Conservation (phyloP, 2,888 invertebrate species). For the Hypsopygia costalis region DNA sequence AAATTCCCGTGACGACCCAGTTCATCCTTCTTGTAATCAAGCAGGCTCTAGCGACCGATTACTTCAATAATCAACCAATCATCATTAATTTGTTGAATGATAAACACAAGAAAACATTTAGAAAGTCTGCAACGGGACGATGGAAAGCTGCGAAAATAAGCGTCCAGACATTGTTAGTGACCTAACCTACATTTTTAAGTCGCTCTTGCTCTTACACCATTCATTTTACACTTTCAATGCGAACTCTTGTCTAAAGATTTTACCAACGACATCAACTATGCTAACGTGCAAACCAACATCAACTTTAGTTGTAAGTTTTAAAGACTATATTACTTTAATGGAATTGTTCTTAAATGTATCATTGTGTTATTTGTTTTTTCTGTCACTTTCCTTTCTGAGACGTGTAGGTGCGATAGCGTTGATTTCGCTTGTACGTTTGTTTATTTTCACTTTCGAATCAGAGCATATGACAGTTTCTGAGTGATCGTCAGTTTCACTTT, state of each 20-base stretch:
- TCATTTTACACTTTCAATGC: slow-evolving; percentile 40
- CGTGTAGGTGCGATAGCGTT: slow-evolving; percentile 17
- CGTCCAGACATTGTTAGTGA: neutral
- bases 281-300: too few species aligned
- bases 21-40: too few species aligned
- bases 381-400: slow-evolving; percentile 23
- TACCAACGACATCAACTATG: too few species aligned
- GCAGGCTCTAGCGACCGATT: too few species aligned
- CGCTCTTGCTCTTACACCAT: slow-evolving; percentile 37
- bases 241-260: neutral
- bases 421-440: slow-evolving; percentile 8
- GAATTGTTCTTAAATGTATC: neutral
- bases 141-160: too few species aligned
- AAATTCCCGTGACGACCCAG: too few species aligned
- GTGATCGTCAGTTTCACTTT: neutral
- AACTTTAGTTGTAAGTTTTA: too few species aligned
- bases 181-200: slow-evolving; percentile 27
- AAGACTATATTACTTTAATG: too few species aligned
- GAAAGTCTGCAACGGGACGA: too few species aligned
- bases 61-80: too few species aligned
- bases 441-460: slow-evolving; percentile 20
- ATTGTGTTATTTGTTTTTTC: slow-evolving; percentile 12
- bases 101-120: too few species aligned
- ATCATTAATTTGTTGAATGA: too few species aligned
- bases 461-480: neutral